phyloP scores from a whole-genome alignment of 2,113 vertebrate species.

The Myrmecobius fasciatus region DNA sequence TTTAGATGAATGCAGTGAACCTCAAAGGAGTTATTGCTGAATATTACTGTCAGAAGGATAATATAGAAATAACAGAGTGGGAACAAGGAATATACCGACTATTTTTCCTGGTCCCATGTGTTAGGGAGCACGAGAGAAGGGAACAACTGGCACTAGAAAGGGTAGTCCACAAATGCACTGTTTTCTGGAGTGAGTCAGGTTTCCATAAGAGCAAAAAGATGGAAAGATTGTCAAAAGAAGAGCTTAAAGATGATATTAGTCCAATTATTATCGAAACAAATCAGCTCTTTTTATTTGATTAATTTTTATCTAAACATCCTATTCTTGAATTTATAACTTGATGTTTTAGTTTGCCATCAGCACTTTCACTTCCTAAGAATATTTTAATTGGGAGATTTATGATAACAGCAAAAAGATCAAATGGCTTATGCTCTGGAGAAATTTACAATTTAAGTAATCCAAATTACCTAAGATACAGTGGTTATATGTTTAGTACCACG shows the following conservation, averaged over 20 bases:
- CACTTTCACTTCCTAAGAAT: background rate
- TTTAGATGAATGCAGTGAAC: background rate
- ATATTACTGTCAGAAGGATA: background rate
- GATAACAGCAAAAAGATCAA: background rate
- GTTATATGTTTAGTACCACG: fast-evolving
- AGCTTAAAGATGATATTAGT: background rate
- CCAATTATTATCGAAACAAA: fast-evolving
- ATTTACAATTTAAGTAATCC: background rate
- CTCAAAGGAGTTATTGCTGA: background rate
- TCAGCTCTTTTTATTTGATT: background rate
- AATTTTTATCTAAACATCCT: fast-evolving
- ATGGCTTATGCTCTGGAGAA: background rate
- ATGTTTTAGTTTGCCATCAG: fast-evolving
- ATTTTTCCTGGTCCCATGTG: background rate
- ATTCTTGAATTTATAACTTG: no score
- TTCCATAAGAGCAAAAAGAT: background rate
- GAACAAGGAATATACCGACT: background rate
- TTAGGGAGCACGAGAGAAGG: background rate
- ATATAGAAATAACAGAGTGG: background rate
- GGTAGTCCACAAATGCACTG: background rate
- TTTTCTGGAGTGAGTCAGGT: background rate
- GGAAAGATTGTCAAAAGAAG: background rate
- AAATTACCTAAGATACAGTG: background rate
- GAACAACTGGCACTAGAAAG: background rate
- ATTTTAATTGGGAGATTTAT: no score